Evolutionary conservation across 1,140 invertebrate genomes (phyloP).

Genomic region (Eulimnadia texana): DNA sequence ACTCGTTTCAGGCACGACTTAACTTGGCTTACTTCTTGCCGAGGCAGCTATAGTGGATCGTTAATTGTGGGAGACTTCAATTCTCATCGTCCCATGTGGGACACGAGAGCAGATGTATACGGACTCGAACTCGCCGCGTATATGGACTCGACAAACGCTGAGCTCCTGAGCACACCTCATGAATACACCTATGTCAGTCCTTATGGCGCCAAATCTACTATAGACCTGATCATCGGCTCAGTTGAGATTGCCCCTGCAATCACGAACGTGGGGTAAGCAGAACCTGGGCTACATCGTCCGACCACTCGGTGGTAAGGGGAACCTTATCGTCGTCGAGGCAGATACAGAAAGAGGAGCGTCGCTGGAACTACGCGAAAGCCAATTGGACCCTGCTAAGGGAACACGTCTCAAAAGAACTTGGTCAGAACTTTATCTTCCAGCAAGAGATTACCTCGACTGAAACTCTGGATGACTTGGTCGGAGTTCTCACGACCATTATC

Average conservation of each 20-base stretch:
- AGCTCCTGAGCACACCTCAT: background rate
- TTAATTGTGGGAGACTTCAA: background rate
- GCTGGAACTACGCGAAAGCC: background rate
- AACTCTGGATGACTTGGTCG: background rate
- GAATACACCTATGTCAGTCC: background rate
- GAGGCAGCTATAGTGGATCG: background rate
- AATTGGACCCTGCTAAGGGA: background rate
- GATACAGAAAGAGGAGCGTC: background rate
- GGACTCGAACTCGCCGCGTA: background rate
- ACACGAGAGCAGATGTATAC: background rate
- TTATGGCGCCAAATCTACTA: background rate
- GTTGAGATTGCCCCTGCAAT: background rate
- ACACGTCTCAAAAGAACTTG: background rate
- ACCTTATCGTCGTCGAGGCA: background rate
- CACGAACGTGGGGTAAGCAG: background rate
- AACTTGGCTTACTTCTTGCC: background rate
- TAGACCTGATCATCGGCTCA: background rate
- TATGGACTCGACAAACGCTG: background rate
- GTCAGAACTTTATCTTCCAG: background rate
- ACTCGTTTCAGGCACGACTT: background rate
- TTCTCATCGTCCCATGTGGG: background rate
- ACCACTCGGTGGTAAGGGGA: background rate
- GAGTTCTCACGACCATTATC: background rate
- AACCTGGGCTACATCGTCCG: background rate
- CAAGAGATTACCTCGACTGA: background rate